Percentiles rank a stretch among this genome's conserved stretches.
Evolutionary conservation across 2,888 invertebrate species (phyloP).

Genomic region (Diadegma fenestrale): DNA sequence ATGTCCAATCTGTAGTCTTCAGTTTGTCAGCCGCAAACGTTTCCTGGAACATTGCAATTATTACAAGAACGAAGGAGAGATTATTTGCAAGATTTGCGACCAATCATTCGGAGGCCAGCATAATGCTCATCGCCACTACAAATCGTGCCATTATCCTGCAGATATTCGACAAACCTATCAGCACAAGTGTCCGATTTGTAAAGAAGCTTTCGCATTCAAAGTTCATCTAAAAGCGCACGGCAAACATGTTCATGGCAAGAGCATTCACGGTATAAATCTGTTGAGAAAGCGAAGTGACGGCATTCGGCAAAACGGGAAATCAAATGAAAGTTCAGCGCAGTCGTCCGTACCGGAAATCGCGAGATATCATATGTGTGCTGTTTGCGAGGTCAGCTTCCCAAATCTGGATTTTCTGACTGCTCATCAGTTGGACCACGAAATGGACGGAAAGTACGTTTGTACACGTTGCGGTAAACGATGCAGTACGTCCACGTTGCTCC

Average conservation of each 20-base stretch:
- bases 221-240: constrained; percentile 74
- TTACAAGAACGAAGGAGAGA: constrained; percentile 67
- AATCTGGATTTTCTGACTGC: constrained; percentile 49
- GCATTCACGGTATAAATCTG: constrained; percentile 1
- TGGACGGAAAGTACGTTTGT: constrained; percentile 70
- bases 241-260: constrained; percentile 72
- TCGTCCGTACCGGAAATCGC: not conserved
- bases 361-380: constrained; percentile 59
- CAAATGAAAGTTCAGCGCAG: too few species aligned
- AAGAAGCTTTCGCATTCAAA: constrained; percentile 73
- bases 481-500: constrained; percentile 56
- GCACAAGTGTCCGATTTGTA: constrained; percentile 71
- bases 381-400: constrained; percentile 70
- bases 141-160: constrained; percentile 69
- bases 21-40: constrained; percentile 70
- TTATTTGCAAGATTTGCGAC: constrained; percentile 69
- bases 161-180: constrained; percentile 53
- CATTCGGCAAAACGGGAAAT: not conserved
- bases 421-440: constrained; percentile 69
- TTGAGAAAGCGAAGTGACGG: not conserved
- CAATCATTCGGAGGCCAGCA: constrained; percentile 71
- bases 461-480: constrained; percentile 69
- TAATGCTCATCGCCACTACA: constrained; percentile 73
- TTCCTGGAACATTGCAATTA: constrained; percentile 74
- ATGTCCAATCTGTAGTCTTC: constrained; percentile 72